Evolutionary conservation across 2,113 vertebrate species (phyloP).

Genomic region (Alexandromys fortis): DNA sequence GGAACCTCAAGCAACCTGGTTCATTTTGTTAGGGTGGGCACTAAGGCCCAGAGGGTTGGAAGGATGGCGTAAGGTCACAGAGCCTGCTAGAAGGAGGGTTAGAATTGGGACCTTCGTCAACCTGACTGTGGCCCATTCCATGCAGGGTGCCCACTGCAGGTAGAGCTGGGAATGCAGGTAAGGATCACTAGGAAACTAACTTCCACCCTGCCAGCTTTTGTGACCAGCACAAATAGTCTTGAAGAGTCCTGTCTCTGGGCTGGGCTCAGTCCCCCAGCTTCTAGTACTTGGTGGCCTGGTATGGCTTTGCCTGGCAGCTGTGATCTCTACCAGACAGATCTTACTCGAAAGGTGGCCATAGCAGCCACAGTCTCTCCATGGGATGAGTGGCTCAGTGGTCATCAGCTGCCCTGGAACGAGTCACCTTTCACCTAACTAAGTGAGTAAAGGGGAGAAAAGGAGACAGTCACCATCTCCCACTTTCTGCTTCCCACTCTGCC

Average conservation of each 20-base stretch:
- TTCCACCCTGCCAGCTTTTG: not conserved
- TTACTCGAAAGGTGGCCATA: not conserved
- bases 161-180: not conserved
- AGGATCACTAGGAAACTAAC: not conserved
- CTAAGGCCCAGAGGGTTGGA: not conserved
- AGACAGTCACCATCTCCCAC: no score
- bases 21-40: not conserved
- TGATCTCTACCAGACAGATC: not conserved
- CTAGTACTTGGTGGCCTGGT: not conserved
- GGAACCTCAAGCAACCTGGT: not conserved
- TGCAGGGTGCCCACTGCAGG: not conserved
- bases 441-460: no score
- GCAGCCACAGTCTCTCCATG: not conserved
- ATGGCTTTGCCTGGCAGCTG: not conserved
- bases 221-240: not conserved
- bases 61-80: not conserved
- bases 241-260: not conserved
- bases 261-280: not conserved
- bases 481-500: no score
- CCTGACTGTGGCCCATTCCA: not conserved
- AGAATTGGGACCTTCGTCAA: not conserved
- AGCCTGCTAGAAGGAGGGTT: not conserved
- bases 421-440: constrained; percentile 45
- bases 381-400: not conserved
- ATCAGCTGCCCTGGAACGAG: constrained; percentile 50